phyloP scores from a whole-genome alignment of 2,888 invertebrate genomes.

The Stenchaetothrips biformis region DNA sequence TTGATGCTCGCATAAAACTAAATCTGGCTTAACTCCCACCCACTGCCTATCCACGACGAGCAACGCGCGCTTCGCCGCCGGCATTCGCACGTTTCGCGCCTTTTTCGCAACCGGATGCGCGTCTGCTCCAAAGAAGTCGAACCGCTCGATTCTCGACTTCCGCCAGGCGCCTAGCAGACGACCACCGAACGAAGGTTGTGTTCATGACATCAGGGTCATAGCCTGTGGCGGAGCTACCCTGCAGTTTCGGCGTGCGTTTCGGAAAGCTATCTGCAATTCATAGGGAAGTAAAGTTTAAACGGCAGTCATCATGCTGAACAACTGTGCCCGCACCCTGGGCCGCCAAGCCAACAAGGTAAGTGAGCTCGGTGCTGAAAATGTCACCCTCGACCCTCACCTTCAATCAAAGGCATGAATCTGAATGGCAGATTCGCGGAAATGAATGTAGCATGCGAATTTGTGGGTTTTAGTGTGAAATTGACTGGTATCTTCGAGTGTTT shows the following conservation, averaged over 20 bases:
- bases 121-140: background rate
- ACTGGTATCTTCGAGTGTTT: no score
- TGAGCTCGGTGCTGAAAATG: background rate
- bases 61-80: no score
- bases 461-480: no score
- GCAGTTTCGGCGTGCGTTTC: background rate
- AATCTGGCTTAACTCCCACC: no score
- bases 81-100: no score
- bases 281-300: background rate
- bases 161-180: conserved; percentile 5
- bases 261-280: background rate
- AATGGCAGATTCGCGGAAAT: no score
- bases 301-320: conserved; percentile 7
- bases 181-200: conserved; percentile 18
- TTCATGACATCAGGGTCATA: conserved; percentile 15
- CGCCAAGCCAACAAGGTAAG: conserved; percentile 17
- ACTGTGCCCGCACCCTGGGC: conserved; percentile 9
- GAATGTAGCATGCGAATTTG: no score
- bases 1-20: no score
- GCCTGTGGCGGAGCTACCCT: background rate
- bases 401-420: background rate
- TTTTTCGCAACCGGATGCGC: no score
- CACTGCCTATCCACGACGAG: no score
- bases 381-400: background rate
- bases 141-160: background rate